phyloP scores from a whole-genome alignment of 2,888 invertebrate genomes.

The Gymnocheta viridis region DNA sequence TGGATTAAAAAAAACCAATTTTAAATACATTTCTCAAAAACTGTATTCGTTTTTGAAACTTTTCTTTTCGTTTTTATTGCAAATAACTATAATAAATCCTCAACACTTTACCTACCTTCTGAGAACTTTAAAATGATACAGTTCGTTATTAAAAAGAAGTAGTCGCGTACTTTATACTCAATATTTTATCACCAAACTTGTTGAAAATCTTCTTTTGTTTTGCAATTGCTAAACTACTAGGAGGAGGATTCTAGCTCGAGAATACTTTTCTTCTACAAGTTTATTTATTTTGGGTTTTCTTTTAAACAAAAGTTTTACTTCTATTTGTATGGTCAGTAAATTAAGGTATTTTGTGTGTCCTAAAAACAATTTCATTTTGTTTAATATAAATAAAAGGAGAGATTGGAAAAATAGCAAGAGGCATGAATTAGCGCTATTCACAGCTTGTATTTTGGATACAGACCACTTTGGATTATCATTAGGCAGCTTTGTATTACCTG shows the following conservation, averaged over 20 bases:
- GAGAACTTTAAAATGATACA: background rate
- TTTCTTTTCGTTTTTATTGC: background rate
- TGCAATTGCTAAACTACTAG: background rate
- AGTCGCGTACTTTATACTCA: background rate
- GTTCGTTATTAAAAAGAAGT: background rate
- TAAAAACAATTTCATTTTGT: background rate
- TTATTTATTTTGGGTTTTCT: constrained; percentile 33
- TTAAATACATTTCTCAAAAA: background rate
- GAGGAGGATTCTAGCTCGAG: background rate
- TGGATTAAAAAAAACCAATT: background rate
- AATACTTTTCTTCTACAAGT: constrained; percentile 31
- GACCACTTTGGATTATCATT: no score
- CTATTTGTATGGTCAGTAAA: constrained; percentile 45
- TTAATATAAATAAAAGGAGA: constrained; percentile 22
- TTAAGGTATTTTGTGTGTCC: constrained; percentile 7
- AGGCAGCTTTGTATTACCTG: no score
- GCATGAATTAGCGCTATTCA: background rate
- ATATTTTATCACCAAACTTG: constrained; percentile 25
- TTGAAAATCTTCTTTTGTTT: constrained; percentile 11
- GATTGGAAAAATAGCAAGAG: background rate
- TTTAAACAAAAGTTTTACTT: constrained; percentile 38
- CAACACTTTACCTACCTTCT: background rate
- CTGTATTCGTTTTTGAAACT: background rate
- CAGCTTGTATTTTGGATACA: background rate
- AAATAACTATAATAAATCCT: background rate